Percentiles rank a stretch among this genome's conserved stretches.
These are phyloP conservation scores for Amblyteles armatorius DNA, from an alignment of 2,888 invertebrate species.

Conservation along the genomic window DNA sequence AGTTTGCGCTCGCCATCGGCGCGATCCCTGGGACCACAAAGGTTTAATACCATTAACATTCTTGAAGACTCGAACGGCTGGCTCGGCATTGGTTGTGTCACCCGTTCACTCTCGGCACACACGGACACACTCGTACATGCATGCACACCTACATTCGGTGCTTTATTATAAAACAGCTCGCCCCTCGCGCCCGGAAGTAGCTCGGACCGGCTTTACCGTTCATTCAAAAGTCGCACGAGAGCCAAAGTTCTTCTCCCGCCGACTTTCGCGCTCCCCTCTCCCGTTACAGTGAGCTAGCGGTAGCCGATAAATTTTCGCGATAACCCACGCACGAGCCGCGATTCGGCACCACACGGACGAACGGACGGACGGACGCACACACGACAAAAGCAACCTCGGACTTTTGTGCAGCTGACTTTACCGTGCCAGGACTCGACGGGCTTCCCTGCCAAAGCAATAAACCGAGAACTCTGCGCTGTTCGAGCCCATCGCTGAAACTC, in stretches of 20 bases:
- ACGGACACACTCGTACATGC: not conserved
- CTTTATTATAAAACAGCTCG: conserved; percentile 37
- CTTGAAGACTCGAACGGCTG: conserved; percentile 27
- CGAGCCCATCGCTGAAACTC: not conserved
- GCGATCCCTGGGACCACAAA: conserved; percentile 23
- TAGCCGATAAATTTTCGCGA: conserved; percentile 49
- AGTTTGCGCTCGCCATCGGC: conserved; percentile 17
- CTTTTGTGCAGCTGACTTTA: conserved; percentile 9
- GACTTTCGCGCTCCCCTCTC: not conserved
- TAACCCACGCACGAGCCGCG: conserved; percentile 36
- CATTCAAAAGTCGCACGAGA: conserved; percentile 48
- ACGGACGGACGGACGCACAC: not conserved
- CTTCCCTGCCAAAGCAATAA: conserved; percentile 54
- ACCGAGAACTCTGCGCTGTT: conserved; percentile 1
- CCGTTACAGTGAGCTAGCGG: conserved; percentile 13
- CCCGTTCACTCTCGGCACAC: not conserved
- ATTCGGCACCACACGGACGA: conserved; percentile 25
- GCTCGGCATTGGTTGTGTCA: not conserved
- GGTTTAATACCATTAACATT: conserved; percentile 37
- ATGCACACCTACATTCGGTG: conserved; percentile 9
- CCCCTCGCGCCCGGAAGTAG: conserved; percentile 44
- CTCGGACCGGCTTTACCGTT: conserved; percentile 46
- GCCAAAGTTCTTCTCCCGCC: conserved; percentile 41
- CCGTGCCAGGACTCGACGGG: conserved; percentile 4
- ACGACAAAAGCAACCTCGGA: conserved; percentile 25